phyloP scores from a whole-genome alignment of 2,888 invertebrate species.

The Acholoe squamosa region DNA sequence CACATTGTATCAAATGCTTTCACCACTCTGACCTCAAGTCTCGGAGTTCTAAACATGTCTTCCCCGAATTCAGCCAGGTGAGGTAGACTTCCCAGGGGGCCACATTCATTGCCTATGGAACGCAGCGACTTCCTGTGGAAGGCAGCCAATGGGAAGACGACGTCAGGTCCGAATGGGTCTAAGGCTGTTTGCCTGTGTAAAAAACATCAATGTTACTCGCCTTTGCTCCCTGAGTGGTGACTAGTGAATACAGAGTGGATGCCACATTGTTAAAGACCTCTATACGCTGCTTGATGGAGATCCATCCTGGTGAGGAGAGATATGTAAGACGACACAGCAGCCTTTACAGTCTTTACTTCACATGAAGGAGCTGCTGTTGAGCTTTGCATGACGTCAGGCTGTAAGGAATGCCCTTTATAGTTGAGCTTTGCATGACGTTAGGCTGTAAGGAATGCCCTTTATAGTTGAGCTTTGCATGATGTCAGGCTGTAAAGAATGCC shows the following conservation, averaged over 20 bases:
- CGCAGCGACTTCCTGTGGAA: too few relatives aligned
- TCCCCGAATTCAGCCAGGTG: too few relatives aligned
- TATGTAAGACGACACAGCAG: not conserved
- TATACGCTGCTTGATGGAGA: not conserved
- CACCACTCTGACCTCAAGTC: too few relatives aligned
- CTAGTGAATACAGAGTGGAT: not conserved
- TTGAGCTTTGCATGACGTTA: not conserved
- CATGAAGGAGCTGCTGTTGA: not conserved
- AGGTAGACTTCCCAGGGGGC: too few relatives aligned
- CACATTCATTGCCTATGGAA: too few relatives aligned
- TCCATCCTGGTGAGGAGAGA: not conserved
- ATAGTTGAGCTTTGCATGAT: not conserved
- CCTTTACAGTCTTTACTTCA: not conserved
- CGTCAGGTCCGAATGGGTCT: too few relatives aligned
- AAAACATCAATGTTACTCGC: not conserved
- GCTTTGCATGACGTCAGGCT: constrained; percentile 26
- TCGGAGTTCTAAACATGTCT: too few relatives aligned
- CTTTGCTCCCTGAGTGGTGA: not conserved
- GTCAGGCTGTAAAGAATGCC: too few relatives aligned
- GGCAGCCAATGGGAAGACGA: too few relatives aligned
- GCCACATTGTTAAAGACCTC: constrained; percentile 29
- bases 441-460: not conserved
- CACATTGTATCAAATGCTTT: too few relatives aligned
- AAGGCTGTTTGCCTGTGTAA: not conserved
- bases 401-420: not conserved